Evolutionary conservation across 2,797 vertebrate genomes (phyloP).

Genomic region (Manis javanica): DNA sequence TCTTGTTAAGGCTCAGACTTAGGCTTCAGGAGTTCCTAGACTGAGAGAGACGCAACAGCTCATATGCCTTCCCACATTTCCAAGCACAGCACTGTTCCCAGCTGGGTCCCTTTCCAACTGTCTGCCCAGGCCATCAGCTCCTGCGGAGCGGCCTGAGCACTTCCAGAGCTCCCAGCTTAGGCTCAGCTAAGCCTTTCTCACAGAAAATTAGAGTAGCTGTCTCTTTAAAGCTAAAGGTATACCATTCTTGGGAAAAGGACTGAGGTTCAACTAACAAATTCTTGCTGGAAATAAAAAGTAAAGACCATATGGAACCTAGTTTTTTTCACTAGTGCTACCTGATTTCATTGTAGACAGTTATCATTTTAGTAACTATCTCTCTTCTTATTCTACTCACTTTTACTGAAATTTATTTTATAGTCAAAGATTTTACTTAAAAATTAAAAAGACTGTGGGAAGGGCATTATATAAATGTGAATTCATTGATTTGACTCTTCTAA

Average conservation of each 20-base stretch:
- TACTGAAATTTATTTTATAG: conserved; percentile 52
- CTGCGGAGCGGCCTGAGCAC: background rate
- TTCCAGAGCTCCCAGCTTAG: background rate
- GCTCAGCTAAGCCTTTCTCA: background rate
- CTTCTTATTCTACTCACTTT: conserved; percentile 20
- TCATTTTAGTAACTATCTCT: background rate
- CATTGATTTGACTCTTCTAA: background rate
- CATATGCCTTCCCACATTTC: background rate
- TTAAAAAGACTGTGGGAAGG: background rate
- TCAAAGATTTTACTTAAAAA: conserved; percentile 42
- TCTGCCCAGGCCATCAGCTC: background rate
- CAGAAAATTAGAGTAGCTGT: background rate
- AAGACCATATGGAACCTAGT: background rate
- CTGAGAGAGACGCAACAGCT: background rate
- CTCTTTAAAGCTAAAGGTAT: background rate
- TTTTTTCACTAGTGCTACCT: background rate
- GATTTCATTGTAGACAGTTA: background rate
- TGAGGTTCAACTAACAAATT: background rate
- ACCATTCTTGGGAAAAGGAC: background rate
- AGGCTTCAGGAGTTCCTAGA: background rate
- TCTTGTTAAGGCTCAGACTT: background rate
- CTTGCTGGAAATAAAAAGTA: background rate
- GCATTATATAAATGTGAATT: background rate
- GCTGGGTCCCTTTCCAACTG: background rate
- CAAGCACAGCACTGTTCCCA: background rate